Conservation (phyloP, 35 echinoderm and acorn worm species). For the Eucidaris tribuloides region DNA sequence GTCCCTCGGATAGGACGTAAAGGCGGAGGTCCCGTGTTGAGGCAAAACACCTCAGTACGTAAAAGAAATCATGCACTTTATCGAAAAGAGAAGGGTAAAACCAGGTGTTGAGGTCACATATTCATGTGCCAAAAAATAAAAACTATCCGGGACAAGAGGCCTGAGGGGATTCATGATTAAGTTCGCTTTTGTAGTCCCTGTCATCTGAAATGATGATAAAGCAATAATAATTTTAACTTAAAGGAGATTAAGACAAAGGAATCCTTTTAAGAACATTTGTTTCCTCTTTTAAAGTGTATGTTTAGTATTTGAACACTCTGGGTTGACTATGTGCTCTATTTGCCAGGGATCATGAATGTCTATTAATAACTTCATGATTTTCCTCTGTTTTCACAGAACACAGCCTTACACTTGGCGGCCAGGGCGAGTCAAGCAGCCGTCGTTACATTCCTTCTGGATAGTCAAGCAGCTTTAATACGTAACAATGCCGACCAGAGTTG, state of each 20-base stretch:
- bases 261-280: background rate
- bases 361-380: background rate
- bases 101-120: too few species aligned
- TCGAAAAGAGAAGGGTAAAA: too few species aligned
- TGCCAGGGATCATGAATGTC: too few species aligned
- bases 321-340: background rate
- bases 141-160: too few species aligned
- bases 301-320: background rate
- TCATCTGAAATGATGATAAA: too few species aligned
- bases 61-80: too few species aligned
- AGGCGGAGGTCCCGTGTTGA: too few species aligned
- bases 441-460: conserved; percentile 64
- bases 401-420: conserved; percentile 68
- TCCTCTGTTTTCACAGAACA: conserved; percentile 40
- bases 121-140: too few species aligned
- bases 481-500: conserved; percentile 46
- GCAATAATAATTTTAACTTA: too few species aligned
- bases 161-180: background rate
- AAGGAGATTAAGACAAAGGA: background rate
- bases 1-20: too few species aligned
- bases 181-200: too few species aligned
- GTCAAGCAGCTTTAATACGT: conserved; percentile 41
- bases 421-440: conserved; percentile 56
- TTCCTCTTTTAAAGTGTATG: background rate
- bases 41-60: too few species aligned